Conservation (phyloP, 2,113 vertebrate genomes). For the Labeo catla region DNA sequence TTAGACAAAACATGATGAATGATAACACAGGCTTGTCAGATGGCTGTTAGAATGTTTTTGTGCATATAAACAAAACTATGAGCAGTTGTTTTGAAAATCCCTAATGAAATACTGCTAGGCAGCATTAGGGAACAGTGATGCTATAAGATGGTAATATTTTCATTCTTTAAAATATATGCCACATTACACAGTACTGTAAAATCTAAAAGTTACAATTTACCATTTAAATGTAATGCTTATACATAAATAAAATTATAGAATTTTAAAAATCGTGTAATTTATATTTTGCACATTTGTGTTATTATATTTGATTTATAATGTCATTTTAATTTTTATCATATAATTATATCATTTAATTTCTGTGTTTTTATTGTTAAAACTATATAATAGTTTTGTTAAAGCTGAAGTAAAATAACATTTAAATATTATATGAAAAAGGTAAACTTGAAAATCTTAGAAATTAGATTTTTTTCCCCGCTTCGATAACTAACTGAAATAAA, state of each 20-base stretch:
- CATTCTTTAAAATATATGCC: neutral
- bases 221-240: neutral
- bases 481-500: neutral
- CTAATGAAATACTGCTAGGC: neutral
- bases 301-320: neutral
- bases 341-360: no score
- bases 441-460: neutral
- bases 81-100: neutral
- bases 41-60: neutral
- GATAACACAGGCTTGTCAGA: conserved; percentile 5
- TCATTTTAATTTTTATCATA: no score
- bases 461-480: no score
- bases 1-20: conserved; percentile 8
- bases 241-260: neutral
- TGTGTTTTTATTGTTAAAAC: no score
- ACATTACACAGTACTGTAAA: neutral
- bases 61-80: neutral
- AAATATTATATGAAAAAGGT: no score
- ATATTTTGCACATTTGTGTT: neutral
- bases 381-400: neutral
- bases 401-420: no score
- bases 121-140: neutral
- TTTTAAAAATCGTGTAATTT: neutral
- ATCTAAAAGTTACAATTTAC: neutral
- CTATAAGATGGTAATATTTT: neutral